A percentile compares a stretch with the other conserved stretches of the same genome.
Evolutionary conservation across 2,888 invertebrate genomes (phyloP).

Genomic region (Tachina lurida): DNA sequence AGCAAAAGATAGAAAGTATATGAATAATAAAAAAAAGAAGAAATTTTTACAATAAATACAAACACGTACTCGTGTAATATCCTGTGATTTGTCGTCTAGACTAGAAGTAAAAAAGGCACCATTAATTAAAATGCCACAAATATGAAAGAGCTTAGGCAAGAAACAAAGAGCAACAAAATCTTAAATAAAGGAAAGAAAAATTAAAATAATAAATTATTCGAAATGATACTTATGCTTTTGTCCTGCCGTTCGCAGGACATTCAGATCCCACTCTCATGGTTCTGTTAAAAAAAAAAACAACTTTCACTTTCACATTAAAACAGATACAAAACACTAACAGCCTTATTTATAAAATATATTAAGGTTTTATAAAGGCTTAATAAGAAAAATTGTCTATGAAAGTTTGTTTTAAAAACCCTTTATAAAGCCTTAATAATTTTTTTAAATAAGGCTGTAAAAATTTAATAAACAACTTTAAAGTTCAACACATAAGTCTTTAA

Average conservation of each 20-base stretch:
- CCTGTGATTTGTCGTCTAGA: constrained; percentile 64
- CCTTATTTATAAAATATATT: too few species aligned
- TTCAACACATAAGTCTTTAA: neutral
- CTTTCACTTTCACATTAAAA: neutral
- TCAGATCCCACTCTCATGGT: constrained; percentile 5
- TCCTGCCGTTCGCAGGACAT: constrained; percentile 17
- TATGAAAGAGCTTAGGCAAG: neutral
- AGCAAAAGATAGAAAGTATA: neutral
- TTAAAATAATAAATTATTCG: constrained; percentile 13
- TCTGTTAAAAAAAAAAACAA: neutral
- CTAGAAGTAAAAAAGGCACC: constrained; percentile 39
- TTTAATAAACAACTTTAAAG: neutral
- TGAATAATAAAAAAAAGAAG: constrained; percentile 1
- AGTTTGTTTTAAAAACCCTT: too few species aligned
- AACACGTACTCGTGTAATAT: constrained; percentile 39
- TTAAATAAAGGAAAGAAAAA: constrained; percentile 17
- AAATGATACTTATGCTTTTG: constrained; percentile 22
- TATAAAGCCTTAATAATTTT: neutral
- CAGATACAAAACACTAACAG: neutral
- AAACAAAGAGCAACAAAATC: neutral
- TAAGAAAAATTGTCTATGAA: too few species aligned
- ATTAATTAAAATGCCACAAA: constrained; percentile 53
- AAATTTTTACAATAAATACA: constrained; percentile 25
- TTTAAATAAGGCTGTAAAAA: neutral
- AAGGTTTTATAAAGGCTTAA: too few species aligned